Evolutionary conservation across 2,113 vertebrate species (phyloP).

Genomic region (Psophia crepitans): DNA sequence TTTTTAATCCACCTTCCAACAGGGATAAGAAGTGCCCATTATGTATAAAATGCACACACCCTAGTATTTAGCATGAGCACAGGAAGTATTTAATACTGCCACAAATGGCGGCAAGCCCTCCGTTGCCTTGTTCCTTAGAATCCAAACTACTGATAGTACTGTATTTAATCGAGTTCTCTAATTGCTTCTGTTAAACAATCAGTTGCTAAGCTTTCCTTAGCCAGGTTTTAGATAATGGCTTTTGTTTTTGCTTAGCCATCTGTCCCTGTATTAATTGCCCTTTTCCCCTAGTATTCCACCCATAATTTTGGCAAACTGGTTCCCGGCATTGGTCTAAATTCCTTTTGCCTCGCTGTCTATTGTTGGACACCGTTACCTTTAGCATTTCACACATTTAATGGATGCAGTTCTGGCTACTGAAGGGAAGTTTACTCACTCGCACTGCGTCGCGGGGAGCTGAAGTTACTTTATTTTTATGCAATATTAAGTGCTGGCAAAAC

Average conservation of each 20-base stretch:
- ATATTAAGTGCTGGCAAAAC: background rate
- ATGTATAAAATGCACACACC: background rate
- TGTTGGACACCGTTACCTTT: slow-evolving; percentile 23
- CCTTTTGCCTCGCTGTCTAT: slow-evolving; percentile 21
- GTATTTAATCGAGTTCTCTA: background rate
- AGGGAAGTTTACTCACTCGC: background rate
- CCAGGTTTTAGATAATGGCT: slow-evolving; percentile 53
- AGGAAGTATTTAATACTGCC: background rate
- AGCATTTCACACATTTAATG: slow-evolving; percentile 58
- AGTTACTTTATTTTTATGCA: slow-evolving; percentile 18
- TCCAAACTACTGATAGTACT: background rate
- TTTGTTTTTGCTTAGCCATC: slow-evolving; percentile 68
- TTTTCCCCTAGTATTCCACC: slow-evolving; percentile 45
- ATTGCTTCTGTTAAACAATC: slow-evolving; percentile 35
- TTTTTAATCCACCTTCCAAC: background rate
- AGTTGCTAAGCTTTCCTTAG: slow-evolving; percentile 53
- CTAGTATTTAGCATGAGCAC: background rate
- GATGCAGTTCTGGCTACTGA: slow-evolving; percentile 19
- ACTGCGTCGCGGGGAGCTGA: background rate
- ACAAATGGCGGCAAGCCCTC: background rate
- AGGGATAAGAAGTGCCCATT: background rate
- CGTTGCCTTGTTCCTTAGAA: background rate
- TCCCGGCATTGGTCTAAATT: slow-evolving; percentile 31
- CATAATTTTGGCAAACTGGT: slow-evolving; percentile 53
- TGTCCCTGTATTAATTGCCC: slow-evolving; percentile 69